These are phyloP conservation scores for Listronotus oregonensis DNA, from an alignment of 1,140 invertebrate genomes.

Conservation along the genomic window DNA sequence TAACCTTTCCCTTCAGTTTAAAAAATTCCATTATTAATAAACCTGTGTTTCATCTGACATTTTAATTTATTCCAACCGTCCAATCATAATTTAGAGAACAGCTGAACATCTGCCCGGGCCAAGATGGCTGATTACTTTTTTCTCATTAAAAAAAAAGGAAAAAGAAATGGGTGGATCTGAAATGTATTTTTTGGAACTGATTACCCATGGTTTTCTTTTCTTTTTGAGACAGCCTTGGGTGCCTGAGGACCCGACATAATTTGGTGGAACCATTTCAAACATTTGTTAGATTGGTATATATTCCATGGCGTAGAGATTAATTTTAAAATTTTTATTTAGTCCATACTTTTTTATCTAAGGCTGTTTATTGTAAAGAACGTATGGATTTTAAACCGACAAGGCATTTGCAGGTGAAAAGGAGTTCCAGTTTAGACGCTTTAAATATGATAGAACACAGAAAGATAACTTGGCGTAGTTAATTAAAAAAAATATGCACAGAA, in stretches of 20 bases:
- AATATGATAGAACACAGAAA: too few relatives aligned
- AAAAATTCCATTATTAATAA: conserved; percentile 26
- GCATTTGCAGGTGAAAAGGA: too few relatives aligned
- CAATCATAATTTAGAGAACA: conserved; percentile 35
- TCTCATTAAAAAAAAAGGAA: conserved; percentile 32
- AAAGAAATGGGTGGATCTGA: conserved; percentile 22
- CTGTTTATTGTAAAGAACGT: too few relatives aligned
- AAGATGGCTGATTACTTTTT: conserved; percentile 31
- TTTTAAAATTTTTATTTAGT: too few relatives aligned
- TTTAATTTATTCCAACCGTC: conserved; percentile 29
- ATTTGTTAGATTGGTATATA: conserved; percentile 25
- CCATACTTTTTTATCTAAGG: too few relatives aligned
- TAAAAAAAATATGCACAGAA: too few relatives aligned
- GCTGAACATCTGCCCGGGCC: conserved; percentile 26
- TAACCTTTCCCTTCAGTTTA: conserved; percentile 9
- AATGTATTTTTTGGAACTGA: conserved; percentile 31
- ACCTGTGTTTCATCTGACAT: conserved; percentile 30
- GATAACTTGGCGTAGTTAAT: too few relatives aligned
- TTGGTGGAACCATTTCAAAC: conserved; percentile 32
- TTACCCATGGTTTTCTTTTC: conserved; percentile 19
- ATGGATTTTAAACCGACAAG: too few relatives aligned
- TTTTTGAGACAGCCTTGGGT: conserved; percentile 27
- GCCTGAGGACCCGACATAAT: conserved; percentile 26
- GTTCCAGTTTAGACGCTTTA: too few relatives aligned
- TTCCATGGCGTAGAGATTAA: conserved; percentile 16